Conservation (phyloP, 2,113 vertebrate genomes). For the Malurus alboscapulatus region DNA sequence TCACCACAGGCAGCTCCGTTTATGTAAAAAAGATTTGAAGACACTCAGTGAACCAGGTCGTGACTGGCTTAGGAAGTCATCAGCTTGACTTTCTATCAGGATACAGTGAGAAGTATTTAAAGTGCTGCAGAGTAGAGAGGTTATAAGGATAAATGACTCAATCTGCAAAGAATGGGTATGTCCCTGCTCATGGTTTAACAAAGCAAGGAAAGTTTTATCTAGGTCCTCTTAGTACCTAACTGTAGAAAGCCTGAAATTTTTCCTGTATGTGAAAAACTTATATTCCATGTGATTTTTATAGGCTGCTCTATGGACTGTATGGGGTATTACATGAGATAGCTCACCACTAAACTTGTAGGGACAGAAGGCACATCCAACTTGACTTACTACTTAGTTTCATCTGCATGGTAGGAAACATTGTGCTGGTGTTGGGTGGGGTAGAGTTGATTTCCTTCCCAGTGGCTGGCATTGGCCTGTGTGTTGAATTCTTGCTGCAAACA, state of each 20-base stretch:
- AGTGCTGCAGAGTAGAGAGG: background rate
- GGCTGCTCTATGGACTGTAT: background rate
- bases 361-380: background rate
- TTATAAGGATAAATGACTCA: background rate
- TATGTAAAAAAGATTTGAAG: background rate
- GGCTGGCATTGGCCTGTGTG: background rate
- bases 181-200: background rate
- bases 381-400: background rate
- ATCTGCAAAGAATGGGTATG: background rate
- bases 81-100: background rate
- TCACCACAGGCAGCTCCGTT: background rate
- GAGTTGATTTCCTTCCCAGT: background rate
- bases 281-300: background rate
- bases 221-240: background rate
- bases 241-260: background rate
- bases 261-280: background rate
- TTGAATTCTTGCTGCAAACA: background rate
- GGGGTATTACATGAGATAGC: background rate
- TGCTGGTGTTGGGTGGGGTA: background rate
- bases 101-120: background rate
- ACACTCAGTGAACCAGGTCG: background rate
- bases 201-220: background rate
- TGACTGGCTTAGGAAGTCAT: background rate
- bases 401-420: background rate
- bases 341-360: background rate